Base-by-base conservation (phyloP, 2,797 vertebrate genomes). In the Eutrigla gurnardus region DNA sequence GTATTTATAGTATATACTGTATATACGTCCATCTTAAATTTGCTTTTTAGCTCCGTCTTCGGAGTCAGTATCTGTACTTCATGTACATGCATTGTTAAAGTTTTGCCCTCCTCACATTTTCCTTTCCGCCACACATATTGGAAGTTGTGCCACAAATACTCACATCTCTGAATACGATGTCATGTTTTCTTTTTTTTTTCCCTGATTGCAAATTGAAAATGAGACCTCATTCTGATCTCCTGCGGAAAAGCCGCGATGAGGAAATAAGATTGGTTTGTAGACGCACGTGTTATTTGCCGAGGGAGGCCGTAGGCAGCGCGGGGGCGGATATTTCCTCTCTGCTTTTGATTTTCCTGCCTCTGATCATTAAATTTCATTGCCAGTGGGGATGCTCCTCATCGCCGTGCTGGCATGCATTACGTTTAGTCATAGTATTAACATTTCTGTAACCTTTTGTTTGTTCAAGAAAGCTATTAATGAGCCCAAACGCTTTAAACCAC, bases 391-490 rank as follows among this genome's bases (percentile, higher is more conserved):
- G 33, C 77, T 63, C 53, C 78, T 83, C 75, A 71, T 78, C 59
- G 49, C 66, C 68, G 65, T 4, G 0, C 73, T 75, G 65, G 74
- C 75, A 35, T 83, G 68, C 69, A 70, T 84, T 88, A 86, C 73
- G 75, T 89, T 91, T 72, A 82, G 80, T 80, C 75, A 15, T 17
- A 53, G 55, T 63, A 70, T 89, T 81, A 87, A 85, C 78, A 78
- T 81, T 83, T 86, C 57, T 77, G 52, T 82, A 83, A 86, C 81
- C 82, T 83, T 25, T 75, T 90, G 84, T 91, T 88, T 83, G 83
- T 69, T 78, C 42, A 78, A 50, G 75, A 78, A 82, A 80, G 73
- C 70, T 69, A 75, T 75, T 80, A 83, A 68, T 3, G 58, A 69
- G 52, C 7, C 25, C 6, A 46, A 74, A 33, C 39, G 68, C 64